Evolutionary conservation across 2,888 invertebrate species (phyloP).

Genomic region (Luperina testacea): DNA sequence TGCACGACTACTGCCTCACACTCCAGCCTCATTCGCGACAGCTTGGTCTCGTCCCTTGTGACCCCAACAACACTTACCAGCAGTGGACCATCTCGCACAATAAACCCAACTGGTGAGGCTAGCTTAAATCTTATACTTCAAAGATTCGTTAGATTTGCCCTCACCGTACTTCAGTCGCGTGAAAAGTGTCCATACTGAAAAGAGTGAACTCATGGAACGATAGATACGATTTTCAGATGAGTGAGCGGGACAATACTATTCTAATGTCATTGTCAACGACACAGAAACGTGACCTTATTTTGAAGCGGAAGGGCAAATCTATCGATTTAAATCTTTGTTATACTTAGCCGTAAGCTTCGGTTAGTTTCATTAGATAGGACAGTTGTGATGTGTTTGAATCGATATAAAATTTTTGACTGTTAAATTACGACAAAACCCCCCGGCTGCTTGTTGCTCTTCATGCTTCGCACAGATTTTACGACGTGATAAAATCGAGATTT

Average conservation of each 20-base stretch:
- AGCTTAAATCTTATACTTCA: slow-evolving; percentile 4
- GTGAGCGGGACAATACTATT: neutral
- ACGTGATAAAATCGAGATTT: no score
- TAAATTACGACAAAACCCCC: neutral
- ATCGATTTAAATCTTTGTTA: slow-evolving; percentile 8
- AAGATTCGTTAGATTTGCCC: slow-evolving; percentile 10
- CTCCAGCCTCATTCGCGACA: slow-evolving; percentile 95
- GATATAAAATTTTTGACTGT: neutral
- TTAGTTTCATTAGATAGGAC: slow-evolving; percentile 20
- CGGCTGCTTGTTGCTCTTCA: no score
- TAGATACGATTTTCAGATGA: slow-evolving; percentile 5
- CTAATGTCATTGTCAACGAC: slow-evolving; percentile 4
- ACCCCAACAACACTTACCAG: slow-evolving; percentile 95
- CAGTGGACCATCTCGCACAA: slow-evolving; percentile 93
- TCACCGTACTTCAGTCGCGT: neutral
- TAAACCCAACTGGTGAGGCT: slow-evolving; percentile 81
- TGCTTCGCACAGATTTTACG: no score
- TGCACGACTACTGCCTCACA: slow-evolving; percentile 95
- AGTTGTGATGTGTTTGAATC: slow-evolving; percentile 46
- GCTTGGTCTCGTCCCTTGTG: slow-evolving; percentile 95
- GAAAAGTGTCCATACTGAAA: neutral
- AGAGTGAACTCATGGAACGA: neutral
- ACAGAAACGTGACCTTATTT: neutral
- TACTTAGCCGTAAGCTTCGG: slow-evolving; percentile 37
- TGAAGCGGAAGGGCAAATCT: neutral